phyloP scores from a whole-genome alignment of 2,113 vertebrate genomes.

The Chaetodon trifascialis region DNA sequence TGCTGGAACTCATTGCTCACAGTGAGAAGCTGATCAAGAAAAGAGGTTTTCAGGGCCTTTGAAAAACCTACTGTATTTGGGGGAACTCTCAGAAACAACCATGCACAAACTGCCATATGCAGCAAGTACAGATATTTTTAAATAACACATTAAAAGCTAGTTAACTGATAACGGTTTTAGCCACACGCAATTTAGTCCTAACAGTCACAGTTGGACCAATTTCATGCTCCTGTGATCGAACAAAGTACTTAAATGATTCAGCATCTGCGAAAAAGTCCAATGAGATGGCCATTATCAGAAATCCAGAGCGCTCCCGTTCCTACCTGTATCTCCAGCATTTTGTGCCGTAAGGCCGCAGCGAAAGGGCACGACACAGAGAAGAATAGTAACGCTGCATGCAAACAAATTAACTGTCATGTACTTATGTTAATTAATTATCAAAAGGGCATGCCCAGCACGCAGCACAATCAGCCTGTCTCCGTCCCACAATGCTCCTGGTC shows the following conservation, averaged over 20 bases:
- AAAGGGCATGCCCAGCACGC: slow-evolving; percentile 31
- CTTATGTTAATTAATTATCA: slow-evolving; percentile 58
- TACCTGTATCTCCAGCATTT: background rate
- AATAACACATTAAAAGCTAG: slow-evolving; percentile 67
- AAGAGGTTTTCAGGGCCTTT: background rate
- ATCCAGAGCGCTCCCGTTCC: background rate
- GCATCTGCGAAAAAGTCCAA: slow-evolving; percentile 64
- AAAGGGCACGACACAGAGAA: background rate
- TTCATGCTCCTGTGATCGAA: slow-evolving; percentile 78
- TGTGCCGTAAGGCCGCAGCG: background rate
- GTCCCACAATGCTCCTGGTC: slow-evolving; percentile 26
- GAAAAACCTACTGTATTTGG: background rate
- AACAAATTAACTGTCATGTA: slow-evolving; percentile 67
- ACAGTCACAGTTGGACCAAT: slow-evolving; percentile 76
- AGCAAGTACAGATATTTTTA: slow-evolving; percentile 56
- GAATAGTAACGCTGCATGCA: slow-evolving; percentile 26
- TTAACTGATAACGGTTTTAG: slow-evolving; percentile 68
- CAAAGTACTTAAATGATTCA: slow-evolving; percentile 71
- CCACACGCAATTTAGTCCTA: slow-evolving; percentile 73
- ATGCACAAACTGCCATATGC: slow-evolving; percentile 15
- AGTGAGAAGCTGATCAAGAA: background rate
- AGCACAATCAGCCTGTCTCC: slow-evolving; percentile 40
- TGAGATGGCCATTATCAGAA: slow-evolving; percentile 57
- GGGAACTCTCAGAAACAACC: background rate
- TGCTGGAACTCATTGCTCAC: background rate